A percentile compares a stretch with the other conserved stretches of the same genome.
Conservation (phyloP, 37 sponge, comb jelly and placozoan species). For the Geodia barretti region DNA sequence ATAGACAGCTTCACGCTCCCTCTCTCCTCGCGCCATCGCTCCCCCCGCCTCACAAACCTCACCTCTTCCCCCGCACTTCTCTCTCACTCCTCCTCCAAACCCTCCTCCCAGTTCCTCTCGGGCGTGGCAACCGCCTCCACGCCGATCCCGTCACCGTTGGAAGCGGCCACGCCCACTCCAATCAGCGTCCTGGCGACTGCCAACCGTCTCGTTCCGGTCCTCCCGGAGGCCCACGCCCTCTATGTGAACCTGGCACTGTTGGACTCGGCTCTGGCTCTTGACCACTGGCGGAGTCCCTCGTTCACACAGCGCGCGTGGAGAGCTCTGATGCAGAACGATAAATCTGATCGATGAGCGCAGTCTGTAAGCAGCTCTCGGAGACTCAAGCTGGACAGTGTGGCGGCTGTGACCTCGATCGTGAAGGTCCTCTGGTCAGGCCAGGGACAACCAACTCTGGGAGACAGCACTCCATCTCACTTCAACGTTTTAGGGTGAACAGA, state of each 20-base stretch:
- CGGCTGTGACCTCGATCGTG: constrained; percentile 1
- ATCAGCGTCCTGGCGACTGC: constrained; percentile 13
- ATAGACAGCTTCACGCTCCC: constrained; percentile 42
- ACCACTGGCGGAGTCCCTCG: no score
- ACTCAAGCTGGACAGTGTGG: constrained; percentile 58
- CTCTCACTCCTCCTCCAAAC: constrained; percentile 51
- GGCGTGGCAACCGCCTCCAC: constrained; percentile 27
- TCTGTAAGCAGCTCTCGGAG: constrained; percentile 19
- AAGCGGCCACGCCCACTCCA: constrained; percentile 70
- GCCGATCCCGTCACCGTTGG: constrained; percentile 69
- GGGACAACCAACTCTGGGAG: no score
- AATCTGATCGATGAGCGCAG: no score
- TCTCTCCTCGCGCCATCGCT: constrained; percentile 6
- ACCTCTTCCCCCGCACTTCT: constrained; percentile 9
- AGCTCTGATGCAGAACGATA: no score
- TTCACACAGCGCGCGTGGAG: no score
- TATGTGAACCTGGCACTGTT: constrained; percentile 61
- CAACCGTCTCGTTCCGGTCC: constrained; percentile 60
- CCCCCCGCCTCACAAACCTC: constrained; percentile 27
- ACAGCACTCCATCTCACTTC: no score
- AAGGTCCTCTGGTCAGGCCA: no score
- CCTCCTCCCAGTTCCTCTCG: constrained; percentile 7
- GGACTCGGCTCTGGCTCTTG: constrained; percentile 65
- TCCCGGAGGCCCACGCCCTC: constrained; percentile 73
- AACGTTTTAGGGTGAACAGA: no score